Evolutionary conservation across 2,113 vertebrate genomes (phyloP).

Genomic region (Heterochromis multidens): DNA sequence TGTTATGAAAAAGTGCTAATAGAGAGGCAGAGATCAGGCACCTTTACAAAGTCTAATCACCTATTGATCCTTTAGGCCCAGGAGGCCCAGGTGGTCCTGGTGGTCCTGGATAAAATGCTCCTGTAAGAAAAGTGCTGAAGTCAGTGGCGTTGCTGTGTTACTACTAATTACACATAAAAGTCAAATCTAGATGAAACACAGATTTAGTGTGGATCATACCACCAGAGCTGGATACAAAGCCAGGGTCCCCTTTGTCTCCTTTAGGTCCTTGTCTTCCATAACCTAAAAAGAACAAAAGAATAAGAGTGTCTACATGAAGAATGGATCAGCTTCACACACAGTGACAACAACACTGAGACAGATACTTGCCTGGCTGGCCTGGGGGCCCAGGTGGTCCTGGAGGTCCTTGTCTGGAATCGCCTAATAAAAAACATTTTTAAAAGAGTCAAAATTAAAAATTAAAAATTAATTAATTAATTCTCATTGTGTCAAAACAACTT

Average conservation of each 20-base stretch:
- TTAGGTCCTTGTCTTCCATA: constrained; percentile 85
- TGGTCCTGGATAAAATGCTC: constrained; percentile 74
- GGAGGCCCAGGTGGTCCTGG: constrained; percentile 75
- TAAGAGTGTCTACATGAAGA: not conserved
- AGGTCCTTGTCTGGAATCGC: constrained; percentile 71
- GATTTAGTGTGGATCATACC: constrained; percentile 63
- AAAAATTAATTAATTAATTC: not conserved
- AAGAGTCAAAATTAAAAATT: too few species aligned
- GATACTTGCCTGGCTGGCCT: constrained; percentile 78
- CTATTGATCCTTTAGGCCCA: constrained; percentile 82
- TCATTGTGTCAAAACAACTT: not conserved
- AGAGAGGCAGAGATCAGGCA: not conserved
- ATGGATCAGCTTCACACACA: not conserved
- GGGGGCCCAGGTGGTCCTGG: constrained; percentile 82
- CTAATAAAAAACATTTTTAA: constrained; percentile 21
- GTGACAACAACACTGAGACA: not conserved
- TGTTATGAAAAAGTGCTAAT: not conserved
- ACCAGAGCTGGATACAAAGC: constrained; percentile 80
- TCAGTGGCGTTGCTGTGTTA: not conserved
- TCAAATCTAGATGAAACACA: not conserved
- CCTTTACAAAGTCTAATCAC: constrained; percentile 51
- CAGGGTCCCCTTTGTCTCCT: constrained; percentile 81
- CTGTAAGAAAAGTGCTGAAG: constrained; percentile 62
- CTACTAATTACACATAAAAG: not conserved
- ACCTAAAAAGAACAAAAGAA: constrained; percentile 66